Percentiles rank a stretch among this genome's conserved stretches.
These are phyloP conservation scores for Yponomeuta plumbellus DNA, from an alignment of 2,888 invertebrate species.

Conservation along the genomic window DNA sequence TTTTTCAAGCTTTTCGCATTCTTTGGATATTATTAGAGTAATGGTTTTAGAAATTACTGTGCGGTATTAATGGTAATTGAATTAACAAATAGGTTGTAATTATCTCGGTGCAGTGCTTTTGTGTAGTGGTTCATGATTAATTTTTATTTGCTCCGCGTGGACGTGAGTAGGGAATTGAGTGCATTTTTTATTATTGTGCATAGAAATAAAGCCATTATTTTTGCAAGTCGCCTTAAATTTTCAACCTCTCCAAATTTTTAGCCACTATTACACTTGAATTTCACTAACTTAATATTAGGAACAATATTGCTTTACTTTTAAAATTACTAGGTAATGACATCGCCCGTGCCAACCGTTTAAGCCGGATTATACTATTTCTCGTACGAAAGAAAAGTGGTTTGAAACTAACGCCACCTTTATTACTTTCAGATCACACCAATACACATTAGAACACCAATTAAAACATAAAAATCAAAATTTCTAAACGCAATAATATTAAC, in stretches of 20 bases:
- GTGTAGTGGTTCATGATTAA: conserved; percentile 13
- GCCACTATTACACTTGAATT: neutral
- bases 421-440: conserved; percentile 9
- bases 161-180: conserved; percentile 23
- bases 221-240: too few species aligned
- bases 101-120: conserved; percentile 12
- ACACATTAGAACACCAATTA: conserved; percentile 11
- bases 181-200: neutral
- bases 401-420: neutral
- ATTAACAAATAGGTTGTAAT: neutral
- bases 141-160: conserved; percentile 47
- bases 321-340: neutral
- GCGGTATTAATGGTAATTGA: neutral
- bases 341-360: conserved; percentile 1
- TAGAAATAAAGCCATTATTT: too few species aligned
- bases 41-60: neutral
- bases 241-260: too few species aligned
- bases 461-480: conserved; percentile 3
- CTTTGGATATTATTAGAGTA: neutral
- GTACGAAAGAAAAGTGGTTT: neutral
- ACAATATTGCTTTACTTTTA: neutral
- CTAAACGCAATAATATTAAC: conserved; percentile 4
- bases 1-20: neutral
- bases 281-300: neutral
- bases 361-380: neutral